Percentiles rank a stretch among this genome's conserved stretches.
Conservation (phyloP, 64 coral and sea anemone genomes). For the Hydrozoanthus tunicans region DNA sequence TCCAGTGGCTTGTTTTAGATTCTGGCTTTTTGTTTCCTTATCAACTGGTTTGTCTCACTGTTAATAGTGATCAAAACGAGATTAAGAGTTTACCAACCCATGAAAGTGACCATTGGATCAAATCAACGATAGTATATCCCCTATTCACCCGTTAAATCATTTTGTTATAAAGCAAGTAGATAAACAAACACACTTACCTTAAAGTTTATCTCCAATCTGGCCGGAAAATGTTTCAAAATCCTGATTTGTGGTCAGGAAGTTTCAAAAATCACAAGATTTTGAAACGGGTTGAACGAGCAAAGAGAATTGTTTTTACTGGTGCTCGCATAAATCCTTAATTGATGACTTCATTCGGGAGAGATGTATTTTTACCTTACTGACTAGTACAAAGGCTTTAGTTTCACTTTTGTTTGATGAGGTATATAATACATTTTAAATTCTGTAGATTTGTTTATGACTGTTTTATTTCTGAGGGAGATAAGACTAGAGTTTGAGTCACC, state of each 20-base stretch:
- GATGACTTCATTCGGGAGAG: constrained; percentile 39
- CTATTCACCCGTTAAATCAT: background rate
- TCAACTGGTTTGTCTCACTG: background rate
- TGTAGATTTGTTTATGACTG: background rate
- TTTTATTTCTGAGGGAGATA: background rate
- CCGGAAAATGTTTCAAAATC: background rate
- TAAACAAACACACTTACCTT: background rate
- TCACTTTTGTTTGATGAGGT: background rate
- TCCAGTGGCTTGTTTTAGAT: background rate
- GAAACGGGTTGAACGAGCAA: constrained; percentile 31
- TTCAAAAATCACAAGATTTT: constrained; percentile 25
- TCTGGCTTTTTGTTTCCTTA: constrained; percentile 4
- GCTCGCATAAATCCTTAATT: constrained; percentile 56
- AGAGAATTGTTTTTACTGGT: constrained; percentile 48
- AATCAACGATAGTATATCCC: background rate
- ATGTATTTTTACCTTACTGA: constrained; percentile 4
- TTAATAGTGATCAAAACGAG: background rate
- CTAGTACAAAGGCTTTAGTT: background rate
- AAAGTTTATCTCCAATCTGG: background rate
- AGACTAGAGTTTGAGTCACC: no score
- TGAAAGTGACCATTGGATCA: background rate
- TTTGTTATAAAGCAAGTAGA: background rate
- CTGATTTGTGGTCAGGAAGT: background rate
- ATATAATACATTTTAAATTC: background rate
- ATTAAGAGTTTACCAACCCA: background rate